Base-by-base conservation (phyloP, 2,113 vertebrate genomes). In the Nettapus auritus region DNA sequence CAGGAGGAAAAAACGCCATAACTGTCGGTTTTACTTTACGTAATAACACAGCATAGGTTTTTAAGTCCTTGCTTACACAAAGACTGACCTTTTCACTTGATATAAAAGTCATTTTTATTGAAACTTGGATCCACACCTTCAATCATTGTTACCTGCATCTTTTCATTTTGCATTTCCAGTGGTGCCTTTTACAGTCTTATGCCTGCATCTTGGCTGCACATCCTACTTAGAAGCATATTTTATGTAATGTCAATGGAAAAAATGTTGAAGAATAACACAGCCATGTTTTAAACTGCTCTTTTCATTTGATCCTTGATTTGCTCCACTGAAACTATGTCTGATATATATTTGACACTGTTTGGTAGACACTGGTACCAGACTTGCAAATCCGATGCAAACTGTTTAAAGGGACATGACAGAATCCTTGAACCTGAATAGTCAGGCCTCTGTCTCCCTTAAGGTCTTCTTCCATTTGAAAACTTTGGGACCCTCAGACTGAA, bases 41-140 rank as follows among this genome's bases (percentile, higher is more conserved):
- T 95, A 84, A 79, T 90, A 83, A 71, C 26, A 56, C 13, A 75
- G 44, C 63, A 55, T 8, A 76, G 57, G 15, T 69, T 96, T 88
- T 94, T 89, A 93, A 96, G 90, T 90, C 62, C 34, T 76, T 90
- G 69, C 82, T 96, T 94, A 87, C 88, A 88, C 82, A 93, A 94
- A 94, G 62, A 13, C 44, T 97, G 90, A 95, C 90, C 90, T 96
- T 96, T 95, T 50, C 44, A 3, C 0, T 33, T 50, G 77, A 88
- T 88, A 84, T 15, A 76, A 86, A 93, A 94, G 79, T 91, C 3
- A 90, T 79, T 94, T 93, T 82, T 88, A 18, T 23, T 88, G 92
- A 86, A 96, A 88, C 34, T 84, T 88, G 80, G 83, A 66, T 82
- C 76, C 50, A 89, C 25, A 74, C 44, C 46, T 75, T 79, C 56